These are phyloP conservation scores for Anticlea derivata DNA, from an alignment of 2,888 invertebrate species.

Conservation along the genomic window DNA sequence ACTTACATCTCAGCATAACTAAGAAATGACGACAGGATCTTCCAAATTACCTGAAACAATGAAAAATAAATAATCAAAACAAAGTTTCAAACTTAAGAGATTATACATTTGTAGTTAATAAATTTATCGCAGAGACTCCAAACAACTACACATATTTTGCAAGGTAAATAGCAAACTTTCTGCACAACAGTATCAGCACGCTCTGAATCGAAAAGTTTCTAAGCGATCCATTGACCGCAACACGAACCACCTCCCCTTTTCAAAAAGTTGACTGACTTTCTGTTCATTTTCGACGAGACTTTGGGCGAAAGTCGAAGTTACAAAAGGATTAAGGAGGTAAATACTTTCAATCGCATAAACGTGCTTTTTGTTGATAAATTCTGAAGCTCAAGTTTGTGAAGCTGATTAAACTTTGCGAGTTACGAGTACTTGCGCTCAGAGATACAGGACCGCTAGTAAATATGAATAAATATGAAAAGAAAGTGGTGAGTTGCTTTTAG, in stretches of 20 bases:
- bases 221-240: constrained; percentile 25
- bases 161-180: constrained; percentile 7
- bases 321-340: constrained; percentile 19
- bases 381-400: constrained; percentile 4
- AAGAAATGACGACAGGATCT: not conserved
- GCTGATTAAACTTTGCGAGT: constrained; percentile 16
- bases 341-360: constrained; percentile 24
- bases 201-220: constrained; percentile 10
- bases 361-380: constrained; percentile 20
- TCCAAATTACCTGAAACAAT: constrained; percentile 22
- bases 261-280: constrained; percentile 26
- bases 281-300: constrained; percentile 5
- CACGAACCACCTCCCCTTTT: constrained; percentile 24
- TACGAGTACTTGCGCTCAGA: not conserved
- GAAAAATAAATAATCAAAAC: not conserved
- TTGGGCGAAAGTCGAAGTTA: constrained; percentile 4
- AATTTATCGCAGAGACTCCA: not conserved
- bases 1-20: not conserved
- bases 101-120: not conserved
- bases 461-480: constrained; percentile 12
- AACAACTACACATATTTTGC: not conserved
- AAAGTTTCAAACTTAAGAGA: not conserved
- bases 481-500: constrained; percentile 6
- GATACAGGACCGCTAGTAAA: not conserved
- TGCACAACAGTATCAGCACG: constrained; percentile 3